Percentiles rank a stretch among this genome's conserved stretches.
Evolutionary conservation across 2,888 invertebrate genomes (phyloP).

Genomic region (Strigamia maritima): DNA sequence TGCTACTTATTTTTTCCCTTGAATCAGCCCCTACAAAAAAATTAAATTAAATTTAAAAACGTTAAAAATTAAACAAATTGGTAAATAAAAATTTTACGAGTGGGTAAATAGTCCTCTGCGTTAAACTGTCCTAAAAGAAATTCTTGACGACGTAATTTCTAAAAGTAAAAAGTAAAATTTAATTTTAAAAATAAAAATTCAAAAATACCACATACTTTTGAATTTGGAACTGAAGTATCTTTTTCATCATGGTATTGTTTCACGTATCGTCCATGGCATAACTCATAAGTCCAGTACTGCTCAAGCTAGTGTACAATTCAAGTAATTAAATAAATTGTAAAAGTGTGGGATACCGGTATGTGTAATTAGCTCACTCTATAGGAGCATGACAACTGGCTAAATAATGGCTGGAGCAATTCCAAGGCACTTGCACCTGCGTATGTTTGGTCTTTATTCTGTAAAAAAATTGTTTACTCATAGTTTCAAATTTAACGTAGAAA

Average conservation of each 20-base stretch:
- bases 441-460: constrained; percentile 57
- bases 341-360: background rate
- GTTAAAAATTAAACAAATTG: background rate
- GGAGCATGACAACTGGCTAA: constrained; percentile 75
- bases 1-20: background rate
- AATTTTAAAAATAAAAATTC: background rate
- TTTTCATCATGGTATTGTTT: constrained; percentile 57
- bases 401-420: constrained; percentile 71
- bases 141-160: constrained; percentile 35
- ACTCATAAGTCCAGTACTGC: constrained; percentile 55
- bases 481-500: background rate
- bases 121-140: constrained; percentile 28
- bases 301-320: constrained; percentile 41
- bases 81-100: background rate
- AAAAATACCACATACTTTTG: background rate
- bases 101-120: background rate
- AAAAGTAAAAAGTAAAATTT: background rate
- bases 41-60: background rate
- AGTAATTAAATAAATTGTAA: background rate
- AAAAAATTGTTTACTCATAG: constrained; percentile 40
- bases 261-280: constrained; percentile 55
- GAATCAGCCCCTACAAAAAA: constrained; percentile 1
- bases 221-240: background rate
- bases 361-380: constrained; percentile 60
- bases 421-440: constrained; percentile 74